These are phyloP conservation scores for Hydrozoanthus tunicans DNA, from an alignment of 64 coral and sea anemone species.

Conservation along the genomic window DNA sequence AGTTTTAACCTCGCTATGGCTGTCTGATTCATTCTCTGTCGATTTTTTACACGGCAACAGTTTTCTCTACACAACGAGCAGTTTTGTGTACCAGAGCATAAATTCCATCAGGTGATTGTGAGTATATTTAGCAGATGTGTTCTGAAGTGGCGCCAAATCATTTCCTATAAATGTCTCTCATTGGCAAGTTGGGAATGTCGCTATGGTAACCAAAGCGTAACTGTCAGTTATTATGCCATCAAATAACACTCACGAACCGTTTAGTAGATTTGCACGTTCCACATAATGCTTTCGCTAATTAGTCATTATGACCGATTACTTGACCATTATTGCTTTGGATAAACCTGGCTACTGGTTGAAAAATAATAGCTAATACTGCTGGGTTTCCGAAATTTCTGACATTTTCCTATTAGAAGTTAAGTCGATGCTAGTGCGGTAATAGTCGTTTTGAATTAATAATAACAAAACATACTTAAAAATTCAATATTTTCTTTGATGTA, in stretches of 20 bases:
- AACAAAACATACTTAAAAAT: conserved; percentile 45
- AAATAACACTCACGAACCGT: conserved; percentile 28
- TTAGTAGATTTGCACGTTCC: conserved; percentile 27
- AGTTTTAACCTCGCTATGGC: neutral
- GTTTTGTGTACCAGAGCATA: neutral
- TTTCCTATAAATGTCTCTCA: neutral
- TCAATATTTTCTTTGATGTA: conserved; percentile 48
- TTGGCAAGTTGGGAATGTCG: neutral
- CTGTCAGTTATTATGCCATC: conserved; percentile 15
- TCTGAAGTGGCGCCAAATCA: conserved; percentile 48
- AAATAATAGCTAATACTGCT: neutral
- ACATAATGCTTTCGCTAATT: neutral
- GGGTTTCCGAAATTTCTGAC: neutral
- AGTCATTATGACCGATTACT: neutral
- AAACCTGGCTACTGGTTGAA: neutral
- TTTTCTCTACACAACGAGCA: neutral
- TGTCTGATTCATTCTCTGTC: conserved; percentile 32
- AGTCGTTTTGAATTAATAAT: conserved; percentile 43
- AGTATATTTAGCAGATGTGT: neutral
- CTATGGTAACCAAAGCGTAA: conserved; percentile 24
- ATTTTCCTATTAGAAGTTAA: neutral
- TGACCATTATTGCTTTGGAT: neutral
- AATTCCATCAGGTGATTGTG: neutral
- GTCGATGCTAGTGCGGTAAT: neutral
- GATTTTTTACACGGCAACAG: neutral